Evolutionary conservation across 37 sponge, comb jelly and placozoan genomes (phyloP).

Genomic region (Lycopodina hypogea): DNA sequence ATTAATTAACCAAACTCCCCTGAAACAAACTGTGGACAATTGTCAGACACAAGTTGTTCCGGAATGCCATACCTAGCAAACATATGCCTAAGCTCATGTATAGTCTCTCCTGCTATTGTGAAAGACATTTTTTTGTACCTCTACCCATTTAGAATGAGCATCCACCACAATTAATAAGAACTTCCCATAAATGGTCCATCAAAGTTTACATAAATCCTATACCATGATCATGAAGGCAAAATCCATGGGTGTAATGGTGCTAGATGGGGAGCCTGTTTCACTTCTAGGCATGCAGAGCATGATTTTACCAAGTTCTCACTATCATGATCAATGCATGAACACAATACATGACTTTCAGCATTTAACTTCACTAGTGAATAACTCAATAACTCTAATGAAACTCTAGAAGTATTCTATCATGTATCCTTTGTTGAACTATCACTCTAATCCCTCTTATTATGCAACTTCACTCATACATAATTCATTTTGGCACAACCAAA

Average conservation of each 20-base stretch:
- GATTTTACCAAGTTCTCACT: conserved; percentile 1
- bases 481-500: neutral
- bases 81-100: conserved; percentile 25
- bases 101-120: conserved; percentile 24
- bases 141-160: conserved; percentile 39
- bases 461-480: conserved; percentile 20
- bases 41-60: conserved; percentile 44
- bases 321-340: conserved; percentile 26
- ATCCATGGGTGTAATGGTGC: conserved; percentile 28
- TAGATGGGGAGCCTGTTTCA: conserved; percentile 1
- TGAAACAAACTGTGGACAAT: conserved; percentile 10
- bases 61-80: conserved; percentile 49
- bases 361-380: conserved; percentile 18
- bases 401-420: conserved; percentile 1
- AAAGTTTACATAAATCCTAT: conserved; percentile 37
- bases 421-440: neutral
- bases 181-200: conserved; percentile 14
- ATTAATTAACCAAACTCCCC: conserved; percentile 20
- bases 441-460: conserved; percentile 53
- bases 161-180: conserved; percentile 6
- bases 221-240: conserved; percentile 28
- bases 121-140: conserved; percentile 26
- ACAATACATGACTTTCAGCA: conserved; percentile 46
- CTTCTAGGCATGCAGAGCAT: conserved; percentile 10
- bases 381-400: conserved; percentile 23